Base-by-base conservation (phyloP, 1,140 invertebrate species). In the Musca vetustissima region DNA sequence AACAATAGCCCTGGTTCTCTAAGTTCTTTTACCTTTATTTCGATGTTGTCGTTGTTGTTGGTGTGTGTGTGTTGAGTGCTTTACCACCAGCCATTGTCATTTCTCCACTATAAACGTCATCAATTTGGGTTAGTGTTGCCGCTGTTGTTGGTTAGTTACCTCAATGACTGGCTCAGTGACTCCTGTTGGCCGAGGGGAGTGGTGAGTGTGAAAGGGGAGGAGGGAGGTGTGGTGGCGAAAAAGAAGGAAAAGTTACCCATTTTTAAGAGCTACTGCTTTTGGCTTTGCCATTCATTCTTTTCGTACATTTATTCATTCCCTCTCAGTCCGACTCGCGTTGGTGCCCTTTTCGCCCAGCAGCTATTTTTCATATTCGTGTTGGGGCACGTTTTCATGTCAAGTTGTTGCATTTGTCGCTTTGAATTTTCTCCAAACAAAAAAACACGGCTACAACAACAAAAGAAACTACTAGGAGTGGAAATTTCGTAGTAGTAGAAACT, bases 351-450 rank as follows among this genome's bases (percentile, higher is more conserved):
- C 36, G 57, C 57, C 57, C 36, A 43, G 28, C 36, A 61, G 57
- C 57, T 36, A 61, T 61, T 61, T 61, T 61, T 61, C 57, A 61
- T 61, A 61, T 61, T 61, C 57, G 57, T 61, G 57, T 61, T 36
- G 57, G 57, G 57, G 57, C 57, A 61, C 57, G 57, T 61, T 61
- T 61, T 43, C 57, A 61, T 61, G 57, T 61, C 57, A 61, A 61
- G 57, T 61, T 61, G 57, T 61, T 61, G 57, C 57, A 61, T 59
- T 61, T 61, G 57, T 61, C n/a, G 57, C 25, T 61, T 61, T 59
- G 28, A 59, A 28, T 59, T 59, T 59, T n/a, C n/a, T n/a, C n/a
- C 36, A 43, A 43, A 43, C 36, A 43, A 43, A 43, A 43, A 43
- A n/a, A n/a, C n/a, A n/a, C n/a, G n/a, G n/a, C n/a, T n/a, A n/a